These are phyloP conservation scores for Amphipoea lucens DNA, from an alignment of 2,888 invertebrate genomes.

Conservation along the genomic window DNA sequence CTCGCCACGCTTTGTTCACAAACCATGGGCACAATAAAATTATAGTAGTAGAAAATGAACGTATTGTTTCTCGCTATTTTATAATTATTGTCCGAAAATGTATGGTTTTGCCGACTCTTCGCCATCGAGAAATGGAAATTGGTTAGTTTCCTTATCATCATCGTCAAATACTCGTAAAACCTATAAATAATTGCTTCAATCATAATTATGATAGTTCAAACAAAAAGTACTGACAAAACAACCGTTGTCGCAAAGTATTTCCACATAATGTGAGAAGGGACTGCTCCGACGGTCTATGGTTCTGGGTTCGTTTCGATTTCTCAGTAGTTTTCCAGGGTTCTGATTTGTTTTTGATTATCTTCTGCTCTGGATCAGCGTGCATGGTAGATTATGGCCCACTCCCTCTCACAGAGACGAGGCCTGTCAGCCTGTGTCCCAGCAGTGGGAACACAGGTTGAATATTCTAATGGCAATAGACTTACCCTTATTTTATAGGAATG, in stretches of 20 bases:
- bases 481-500: background rate
- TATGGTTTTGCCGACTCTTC: background rate
- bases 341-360: background rate
- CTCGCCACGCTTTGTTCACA: background rate
- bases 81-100: background rate
- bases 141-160: constrained; percentile 18
- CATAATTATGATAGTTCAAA: background rate
- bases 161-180: constrained; percentile 7
- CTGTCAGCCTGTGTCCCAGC: background rate
- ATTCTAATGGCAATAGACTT: background rate
- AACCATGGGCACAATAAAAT: background rate
- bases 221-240: background rate
- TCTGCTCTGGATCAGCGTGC: background rate
- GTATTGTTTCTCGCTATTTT: background rate
- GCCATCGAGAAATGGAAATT: background rate
- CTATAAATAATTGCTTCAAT: background rate
- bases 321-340: background rate
- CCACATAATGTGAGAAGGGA: background rate
- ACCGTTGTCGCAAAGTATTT: background rate
- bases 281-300: background rate
- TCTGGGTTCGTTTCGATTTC: no score
- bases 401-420: background rate
- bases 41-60: background rate
- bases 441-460: background rate
- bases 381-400: background rate